A percentile compares a stretch with the other conserved stretches of the same genome.
Evolutionary conservation across 2,797 vertebrate species (phyloP).

Genomic region (Prunella strophiata): DNA sequence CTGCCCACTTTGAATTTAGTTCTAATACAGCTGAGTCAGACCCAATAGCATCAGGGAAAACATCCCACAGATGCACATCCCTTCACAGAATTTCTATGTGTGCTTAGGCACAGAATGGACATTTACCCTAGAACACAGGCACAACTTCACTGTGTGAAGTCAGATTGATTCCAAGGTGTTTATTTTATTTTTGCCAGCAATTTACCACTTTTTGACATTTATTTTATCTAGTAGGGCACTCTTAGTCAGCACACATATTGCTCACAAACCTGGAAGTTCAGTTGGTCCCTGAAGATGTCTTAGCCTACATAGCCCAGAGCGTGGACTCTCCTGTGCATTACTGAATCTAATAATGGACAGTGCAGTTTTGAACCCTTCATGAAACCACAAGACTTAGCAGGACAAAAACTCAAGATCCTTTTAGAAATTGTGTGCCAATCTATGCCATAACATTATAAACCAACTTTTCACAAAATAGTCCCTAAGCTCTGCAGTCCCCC

Average conservation of each 20-base stretch:
- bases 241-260: background rate
- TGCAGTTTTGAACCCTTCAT: background rate
- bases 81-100: background rate
- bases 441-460: background rate
- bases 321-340: background rate
- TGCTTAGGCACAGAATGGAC: background rate
- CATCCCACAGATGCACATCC: accelerated
- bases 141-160: background rate
- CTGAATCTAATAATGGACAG: background rate
- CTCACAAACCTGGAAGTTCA: background rate
- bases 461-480: background rate
- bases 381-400: background rate
- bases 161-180: background rate
- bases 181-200: background rate
- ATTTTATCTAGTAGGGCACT: background rate
- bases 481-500: background rate
- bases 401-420: background rate
- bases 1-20: background rate
- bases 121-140: background rate
- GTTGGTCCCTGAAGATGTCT: background rate
- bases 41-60: background rate
- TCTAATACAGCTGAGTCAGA: background rate
- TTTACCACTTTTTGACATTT: background rate
- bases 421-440: background rate
- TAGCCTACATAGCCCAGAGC: background rate